phyloP scores from a whole-genome alignment of 2,113 vertebrate genomes.

The Formicarius rufipectus region DNA sequence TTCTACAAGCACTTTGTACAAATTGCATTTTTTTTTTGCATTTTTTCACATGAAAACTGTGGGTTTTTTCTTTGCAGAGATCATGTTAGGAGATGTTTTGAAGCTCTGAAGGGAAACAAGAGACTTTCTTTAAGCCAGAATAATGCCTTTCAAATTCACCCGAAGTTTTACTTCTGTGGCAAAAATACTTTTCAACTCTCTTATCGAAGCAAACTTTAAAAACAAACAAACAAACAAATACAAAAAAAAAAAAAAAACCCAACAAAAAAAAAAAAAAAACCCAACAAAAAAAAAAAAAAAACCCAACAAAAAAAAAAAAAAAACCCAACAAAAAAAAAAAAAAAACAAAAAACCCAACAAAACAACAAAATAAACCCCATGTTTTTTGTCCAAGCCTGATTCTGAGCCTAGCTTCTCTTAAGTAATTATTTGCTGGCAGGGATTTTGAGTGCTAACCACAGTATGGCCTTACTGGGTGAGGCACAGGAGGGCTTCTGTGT shows the following conservation, averaged over 20 bases:
- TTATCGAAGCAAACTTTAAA: neutral
- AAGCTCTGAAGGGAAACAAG: neutral
- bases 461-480: accelerated
- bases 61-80: neutral
- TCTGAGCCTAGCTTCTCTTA: neutral
- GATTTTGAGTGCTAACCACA: neutral
- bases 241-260: too few species aligned
- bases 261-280: too few species aligned
- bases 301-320: too few species aligned
- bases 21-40: neutral
- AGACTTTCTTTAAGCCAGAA: neutral
- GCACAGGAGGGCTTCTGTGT: neutral
- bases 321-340: too few species aligned
- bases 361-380: neutral
- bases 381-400: neutral
- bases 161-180: neutral
- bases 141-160: neutral
- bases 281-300: too few species aligned
- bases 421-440: neutral
- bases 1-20: neutral
- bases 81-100: neutral
- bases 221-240: too few species aligned
- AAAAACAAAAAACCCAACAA: too few species aligned
- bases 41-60: neutral
- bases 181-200: neutral